phyloP scores from a whole-genome alignment of 1,140 invertebrate genomes.

The Brachionus paranguensis region DNA sequence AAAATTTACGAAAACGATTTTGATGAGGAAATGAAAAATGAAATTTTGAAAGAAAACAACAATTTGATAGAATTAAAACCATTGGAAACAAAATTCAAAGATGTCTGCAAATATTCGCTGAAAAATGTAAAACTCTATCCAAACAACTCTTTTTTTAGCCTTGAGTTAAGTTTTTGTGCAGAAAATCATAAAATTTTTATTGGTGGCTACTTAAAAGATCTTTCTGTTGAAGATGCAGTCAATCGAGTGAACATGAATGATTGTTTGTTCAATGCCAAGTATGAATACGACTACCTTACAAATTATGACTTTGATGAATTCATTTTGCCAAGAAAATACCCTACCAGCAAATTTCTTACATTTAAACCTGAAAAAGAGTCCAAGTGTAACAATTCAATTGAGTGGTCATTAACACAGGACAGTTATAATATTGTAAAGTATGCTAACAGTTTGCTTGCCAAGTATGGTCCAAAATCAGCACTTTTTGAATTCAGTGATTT shows the following conservation, averaged over 20 bases:
- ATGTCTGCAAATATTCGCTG: not conserved
- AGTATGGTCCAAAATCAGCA: not conserved
- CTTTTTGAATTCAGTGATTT: not conserved
- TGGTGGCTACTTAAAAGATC: not conserved
- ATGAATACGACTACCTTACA: not conserved
- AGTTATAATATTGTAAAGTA: not conserved
- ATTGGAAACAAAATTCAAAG: not conserved
- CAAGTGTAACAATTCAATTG: not conserved
- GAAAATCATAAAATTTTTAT: not conserved
- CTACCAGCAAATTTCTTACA: not conserved
- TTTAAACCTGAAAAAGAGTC: not conserved
- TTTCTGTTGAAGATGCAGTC: not conserved
- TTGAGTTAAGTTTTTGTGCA: not conserved
- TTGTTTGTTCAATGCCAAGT: not conserved
- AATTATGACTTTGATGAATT: not conserved
- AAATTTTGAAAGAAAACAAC: too few relatives aligned
- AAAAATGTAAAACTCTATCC: not conserved
- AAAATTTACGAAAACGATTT: too few relatives aligned
- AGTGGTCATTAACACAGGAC: not conserved
- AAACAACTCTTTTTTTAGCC: not conserved
- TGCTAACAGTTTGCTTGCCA: not conserved
- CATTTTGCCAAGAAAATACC: not conserved
- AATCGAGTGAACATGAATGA: not conserved
- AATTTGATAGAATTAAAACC: too few relatives aligned
- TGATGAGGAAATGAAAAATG: too few relatives aligned